Conservation (phyloP, 2,888 invertebrate species). For the Synanthedon tipuliformis region DNA sequence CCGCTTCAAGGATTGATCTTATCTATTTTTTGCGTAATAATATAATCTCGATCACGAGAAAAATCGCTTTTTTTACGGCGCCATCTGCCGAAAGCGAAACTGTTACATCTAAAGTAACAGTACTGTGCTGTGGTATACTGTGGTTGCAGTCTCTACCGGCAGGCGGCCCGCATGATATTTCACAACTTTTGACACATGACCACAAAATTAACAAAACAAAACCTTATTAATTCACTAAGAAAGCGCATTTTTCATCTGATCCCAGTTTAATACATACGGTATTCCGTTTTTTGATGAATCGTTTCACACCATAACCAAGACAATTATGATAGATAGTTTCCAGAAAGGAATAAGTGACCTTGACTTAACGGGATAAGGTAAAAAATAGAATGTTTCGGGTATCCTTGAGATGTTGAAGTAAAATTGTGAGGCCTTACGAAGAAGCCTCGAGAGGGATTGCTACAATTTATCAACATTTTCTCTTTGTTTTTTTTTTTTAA, state of each 20-base stretch:
- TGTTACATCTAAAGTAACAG: too few relatives aligned
- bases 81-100: too few relatives aligned
- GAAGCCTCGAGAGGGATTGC: constrained; percentile 32
- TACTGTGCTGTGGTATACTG: too few relatives aligned
- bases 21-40: too few relatives aligned
- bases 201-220: constrained; percentile 20
- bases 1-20: too few relatives aligned
- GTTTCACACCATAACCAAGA: constrained; percentile 25
- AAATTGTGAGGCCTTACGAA: constrained; percentile 15
- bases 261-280: not conserved
- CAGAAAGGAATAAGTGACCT: not conserved
- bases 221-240: constrained; percentile 7
- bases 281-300: constrained; percentile 14
- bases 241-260: constrained; percentile 10
- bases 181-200: constrained; percentile 42
- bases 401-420: constrained; percentile 1
- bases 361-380: not conserved
- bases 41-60: too few relatives aligned
- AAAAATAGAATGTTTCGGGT: not conserved
- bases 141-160: constrained; percentile 33
- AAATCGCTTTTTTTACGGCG: too few relatives aligned
- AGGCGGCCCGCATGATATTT: constrained; percentile 32
- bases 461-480: constrained; percentile 38
- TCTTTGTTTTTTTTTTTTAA: constrained; percentile 33
- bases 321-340: not conserved